phyloP scores from a whole-genome alignment of 1,140 invertebrate species.

The Saxidomus purpurata region DNA sequence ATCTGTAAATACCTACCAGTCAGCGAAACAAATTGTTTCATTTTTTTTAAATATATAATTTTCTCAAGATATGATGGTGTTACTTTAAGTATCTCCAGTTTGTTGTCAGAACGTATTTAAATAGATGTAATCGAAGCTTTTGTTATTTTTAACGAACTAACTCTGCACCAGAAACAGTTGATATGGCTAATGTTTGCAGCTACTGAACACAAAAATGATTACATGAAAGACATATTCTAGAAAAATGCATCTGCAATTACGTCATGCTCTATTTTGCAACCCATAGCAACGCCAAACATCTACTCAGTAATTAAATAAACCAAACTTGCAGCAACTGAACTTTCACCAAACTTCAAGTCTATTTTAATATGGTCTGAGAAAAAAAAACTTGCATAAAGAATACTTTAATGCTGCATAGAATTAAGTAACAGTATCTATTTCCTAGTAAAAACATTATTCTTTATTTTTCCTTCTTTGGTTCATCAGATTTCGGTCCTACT shows the following conservation, averaged over 20 bases:
- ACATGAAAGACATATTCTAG: constrained; percentile 28
- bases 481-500: constrained; percentile 7
- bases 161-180: too few relatives aligned
- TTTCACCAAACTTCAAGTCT: background rate
- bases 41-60: too few relatives aligned
- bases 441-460: background rate
- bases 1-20: too few relatives aligned
- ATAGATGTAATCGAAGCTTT: too few relatives aligned
- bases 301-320: background rate
- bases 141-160: too few relatives aligned
- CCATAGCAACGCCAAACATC: background rate
- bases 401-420: background rate
- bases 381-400: too few relatives aligned
- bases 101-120: too few relatives aligned
- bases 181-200: background rate
- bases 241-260: background rate
- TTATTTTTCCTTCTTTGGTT: constrained; percentile 52
- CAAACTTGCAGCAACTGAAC: background rate
- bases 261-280: background rate
- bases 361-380: background rate
- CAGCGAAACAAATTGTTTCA: too few relatives aligned
- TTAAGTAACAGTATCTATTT: background rate
- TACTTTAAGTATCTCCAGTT: too few relatives aligned
- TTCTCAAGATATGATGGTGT: too few relatives aligned
- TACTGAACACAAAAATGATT: constrained; percentile 19